A percentile compares a stretch with the other conserved stretches of the same genome.
phyloP scores from a whole-genome alignment of 2,797 vertebrate species.

The Masticophis lateralis region DNA sequence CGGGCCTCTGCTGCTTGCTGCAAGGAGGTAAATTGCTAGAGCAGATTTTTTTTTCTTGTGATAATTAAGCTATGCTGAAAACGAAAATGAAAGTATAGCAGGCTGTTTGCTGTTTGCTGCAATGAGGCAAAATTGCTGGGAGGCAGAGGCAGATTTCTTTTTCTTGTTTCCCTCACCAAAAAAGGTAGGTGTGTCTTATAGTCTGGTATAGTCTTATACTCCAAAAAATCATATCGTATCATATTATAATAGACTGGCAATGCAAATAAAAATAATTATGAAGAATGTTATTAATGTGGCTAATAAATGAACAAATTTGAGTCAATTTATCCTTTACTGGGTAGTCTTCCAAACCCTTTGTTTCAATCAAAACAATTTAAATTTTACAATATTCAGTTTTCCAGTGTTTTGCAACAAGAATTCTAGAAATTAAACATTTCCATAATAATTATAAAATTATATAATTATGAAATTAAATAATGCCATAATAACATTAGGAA shows the following conservation, averaged over 20 bases:
- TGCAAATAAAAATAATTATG: neutral
- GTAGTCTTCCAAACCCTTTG: neutral
- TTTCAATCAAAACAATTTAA: neutral
- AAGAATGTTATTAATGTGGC: neutral
- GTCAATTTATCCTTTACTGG: neutral
- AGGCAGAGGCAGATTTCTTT: too few species aligned
- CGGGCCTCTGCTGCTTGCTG: too few species aligned
- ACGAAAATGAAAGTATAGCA: too few species aligned
- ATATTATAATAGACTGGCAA: neutral
- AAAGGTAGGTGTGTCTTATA: too few species aligned
- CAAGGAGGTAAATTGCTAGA: too few species aligned
- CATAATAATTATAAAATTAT: neutral
- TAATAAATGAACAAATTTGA: neutral
- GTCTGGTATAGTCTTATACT: too few species aligned
- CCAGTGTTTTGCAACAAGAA: neutral
- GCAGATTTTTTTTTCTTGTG: too few species aligned
- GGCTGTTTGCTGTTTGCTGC: too few species aligned
- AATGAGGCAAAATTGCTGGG: too few species aligned
- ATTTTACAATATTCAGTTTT: neutral
- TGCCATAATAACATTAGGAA: neutral
- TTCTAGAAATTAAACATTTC: neutral
- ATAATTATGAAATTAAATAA: neutral
- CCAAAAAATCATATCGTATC: too few species aligned
- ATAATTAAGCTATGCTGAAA: too few species aligned
- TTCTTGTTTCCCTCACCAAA: too few species aligned